A percentile compares a stretch with the other conserved stretches of the same genome.
Evolutionary conservation across 64 coral and sea anemone species (phyloP).

Genomic region (Platygyra sinensis): DNA sequence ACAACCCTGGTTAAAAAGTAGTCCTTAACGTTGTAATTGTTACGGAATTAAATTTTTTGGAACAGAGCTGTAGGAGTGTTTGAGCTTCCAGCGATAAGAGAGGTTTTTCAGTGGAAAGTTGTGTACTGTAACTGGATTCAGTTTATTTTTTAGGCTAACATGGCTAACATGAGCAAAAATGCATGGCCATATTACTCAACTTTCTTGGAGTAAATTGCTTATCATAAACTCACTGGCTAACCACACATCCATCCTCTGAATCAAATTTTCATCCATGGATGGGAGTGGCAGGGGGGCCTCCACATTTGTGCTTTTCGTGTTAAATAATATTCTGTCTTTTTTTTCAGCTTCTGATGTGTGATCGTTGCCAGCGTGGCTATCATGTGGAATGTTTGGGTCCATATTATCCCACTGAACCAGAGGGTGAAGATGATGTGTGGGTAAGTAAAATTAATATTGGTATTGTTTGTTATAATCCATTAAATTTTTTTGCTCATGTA

Average conservation of each 20-base stretch:
- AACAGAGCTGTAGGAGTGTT: no score
- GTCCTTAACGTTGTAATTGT: no score
- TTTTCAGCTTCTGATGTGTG: slow-evolving; percentile 96
- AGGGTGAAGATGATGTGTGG: slow-evolving; percentile 93
- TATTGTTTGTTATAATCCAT: no score
- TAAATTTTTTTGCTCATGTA: no score
- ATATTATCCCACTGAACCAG: slow-evolving; percentile 89
- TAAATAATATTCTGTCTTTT: neutral
- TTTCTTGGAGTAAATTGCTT: no score
- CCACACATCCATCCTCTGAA: neutral
- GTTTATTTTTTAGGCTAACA: no score
- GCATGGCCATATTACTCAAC: no score
- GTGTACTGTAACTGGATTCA: neutral
- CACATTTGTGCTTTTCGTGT: neutral
- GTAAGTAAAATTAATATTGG: slow-evolving; percentile 43
- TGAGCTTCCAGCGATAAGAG: no score
- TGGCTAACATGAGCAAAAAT: no score
- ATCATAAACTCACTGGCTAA: no score
- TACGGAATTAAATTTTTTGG: no score
- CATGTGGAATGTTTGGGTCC: slow-evolving; percentile 94
- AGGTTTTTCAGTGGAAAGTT: neutral
- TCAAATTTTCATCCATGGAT: neutral
- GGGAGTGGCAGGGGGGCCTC: neutral
- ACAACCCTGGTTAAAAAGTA: no score
- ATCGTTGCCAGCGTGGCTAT: slow-evolving; percentile 90